phyloP scores from a whole-genome alignment of 2,113 vertebrate genomes.

The Thunnus thynnus region DNA sequence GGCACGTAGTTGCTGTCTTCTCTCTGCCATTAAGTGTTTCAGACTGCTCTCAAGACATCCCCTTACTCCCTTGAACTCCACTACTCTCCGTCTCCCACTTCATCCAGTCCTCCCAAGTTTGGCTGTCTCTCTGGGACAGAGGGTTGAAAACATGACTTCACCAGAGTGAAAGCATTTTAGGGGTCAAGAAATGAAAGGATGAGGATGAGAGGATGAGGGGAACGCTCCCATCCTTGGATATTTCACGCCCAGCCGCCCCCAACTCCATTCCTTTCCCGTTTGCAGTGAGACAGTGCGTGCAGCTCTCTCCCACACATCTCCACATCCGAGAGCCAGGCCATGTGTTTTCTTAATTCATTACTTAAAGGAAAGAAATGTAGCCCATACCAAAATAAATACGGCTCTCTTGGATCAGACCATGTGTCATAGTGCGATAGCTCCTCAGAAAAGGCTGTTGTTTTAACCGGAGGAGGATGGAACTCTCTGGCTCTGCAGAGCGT shows the following conservation, averaged over 20 bases:
- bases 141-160: conserved; percentile 61
- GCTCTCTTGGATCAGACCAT: conserved; percentile 73
- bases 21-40: conserved; percentile 33
- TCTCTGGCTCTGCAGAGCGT: conserved; percentile 80
- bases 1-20: conserved; percentile 16
- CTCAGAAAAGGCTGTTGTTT: conserved; percentile 79
- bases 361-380: conserved; percentile 82
- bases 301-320: conserved; percentile 91
- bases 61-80: conserved; percentile 45
- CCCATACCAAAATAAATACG: conserved; percentile 84
- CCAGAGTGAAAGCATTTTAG: conserved; percentile 13
- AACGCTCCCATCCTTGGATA: conserved; percentile 68
- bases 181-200: conserved; percentile 50
- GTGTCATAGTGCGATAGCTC: conserved; percentile 80
- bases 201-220: conserved; percentile 42
- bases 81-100: conserved; percentile 47
- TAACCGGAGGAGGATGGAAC: conserved; percentile 80
- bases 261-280: conserved; percentile 85
- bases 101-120: conserved; percentile 60
- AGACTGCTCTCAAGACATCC: conserved; percentile 28
- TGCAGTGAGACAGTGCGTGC: conserved; percentile 82
- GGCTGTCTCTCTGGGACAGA: conserved; percentile 50
- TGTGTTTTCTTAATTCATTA: conserved; percentile 87
- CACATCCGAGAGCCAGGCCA: conserved; percentile 81
- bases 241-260: conserved; percentile 78